phyloP scores from a whole-genome alignment of 2,888 invertebrate genomes.

The Teinopalpus imperialis region DNA sequence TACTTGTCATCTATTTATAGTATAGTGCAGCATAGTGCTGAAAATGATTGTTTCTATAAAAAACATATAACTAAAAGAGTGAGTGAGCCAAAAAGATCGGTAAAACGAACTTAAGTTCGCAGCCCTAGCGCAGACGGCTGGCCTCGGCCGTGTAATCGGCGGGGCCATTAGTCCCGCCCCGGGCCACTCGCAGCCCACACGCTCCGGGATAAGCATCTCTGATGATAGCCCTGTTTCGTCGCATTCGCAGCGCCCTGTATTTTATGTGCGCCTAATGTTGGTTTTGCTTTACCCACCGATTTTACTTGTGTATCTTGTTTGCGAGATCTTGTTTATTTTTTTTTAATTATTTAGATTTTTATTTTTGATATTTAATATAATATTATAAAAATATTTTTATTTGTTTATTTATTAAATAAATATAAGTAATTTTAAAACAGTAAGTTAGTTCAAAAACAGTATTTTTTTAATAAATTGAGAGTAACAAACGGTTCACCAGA shows the following conservation, averaged over 20 bases:
- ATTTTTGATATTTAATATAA: too few relatives aligned
- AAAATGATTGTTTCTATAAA: too few relatives aligned
- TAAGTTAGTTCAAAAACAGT: too few relatives aligned
- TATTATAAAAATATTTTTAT: too few relatives aligned
- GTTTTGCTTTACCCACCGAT: background rate
- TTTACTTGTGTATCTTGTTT: background rate
- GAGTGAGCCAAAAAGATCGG: background rate
- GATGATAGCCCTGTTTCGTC: slow-evolving; percentile 38
- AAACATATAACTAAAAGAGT: too few relatives aligned
- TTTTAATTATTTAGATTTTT: too few relatives aligned
- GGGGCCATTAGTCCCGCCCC: slow-evolving; percentile 55
- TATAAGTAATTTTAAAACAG: too few relatives aligned
- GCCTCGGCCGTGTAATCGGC: slow-evolving; percentile 48
- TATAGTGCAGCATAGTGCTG: too few relatives aligned
- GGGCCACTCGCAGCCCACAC: slow-evolving; percentile 33
- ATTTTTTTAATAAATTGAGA: too few relatives aligned
- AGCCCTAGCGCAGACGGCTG: slow-evolving; percentile 28
- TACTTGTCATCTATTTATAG: too few relatives aligned
- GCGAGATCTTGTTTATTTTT: background rate
- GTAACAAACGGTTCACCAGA: too few relatives aligned
- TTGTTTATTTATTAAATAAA: too few relatives aligned
- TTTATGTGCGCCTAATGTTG: slow-evolving; percentile 20
- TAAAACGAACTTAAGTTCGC: slow-evolving; percentile 1
- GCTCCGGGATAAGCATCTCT: slow-evolving; percentile 46
- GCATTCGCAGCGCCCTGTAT: slow-evolving; percentile 16